These are phyloP conservation scores for Spheniscus mendiculus DNA, from an alignment of 2,113 vertebrate genomes.

Conservation along the genomic window DNA sequence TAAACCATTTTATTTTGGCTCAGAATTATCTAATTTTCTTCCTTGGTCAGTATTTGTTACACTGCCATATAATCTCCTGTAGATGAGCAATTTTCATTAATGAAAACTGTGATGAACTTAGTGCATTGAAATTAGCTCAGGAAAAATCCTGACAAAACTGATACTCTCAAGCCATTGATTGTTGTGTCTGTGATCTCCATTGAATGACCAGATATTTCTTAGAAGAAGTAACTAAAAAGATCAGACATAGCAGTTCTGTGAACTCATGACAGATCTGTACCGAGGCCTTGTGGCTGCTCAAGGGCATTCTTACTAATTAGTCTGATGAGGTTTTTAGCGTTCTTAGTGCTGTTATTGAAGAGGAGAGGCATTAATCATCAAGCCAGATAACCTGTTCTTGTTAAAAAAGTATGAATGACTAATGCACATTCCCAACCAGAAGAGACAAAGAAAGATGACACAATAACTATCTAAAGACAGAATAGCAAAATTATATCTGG, in stretches of 20 bases:
- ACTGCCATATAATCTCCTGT: not conserved
- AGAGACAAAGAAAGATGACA: not conserved
- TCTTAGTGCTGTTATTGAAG: not conserved
- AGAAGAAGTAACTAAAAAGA: not conserved
- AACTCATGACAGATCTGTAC: not conserved
- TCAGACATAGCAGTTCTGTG: not conserved
- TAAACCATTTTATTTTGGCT: not conserved
- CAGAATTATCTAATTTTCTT: not conserved
- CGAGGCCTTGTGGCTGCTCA: not conserved
- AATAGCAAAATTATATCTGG: not conserved
- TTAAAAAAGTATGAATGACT: not conserved
- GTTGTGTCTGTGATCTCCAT: not conserved
- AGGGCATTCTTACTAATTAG: slow-evolving; percentile 28
- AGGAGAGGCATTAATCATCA: slow-evolving; percentile 14
- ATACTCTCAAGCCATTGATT: not conserved
- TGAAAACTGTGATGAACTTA: not conserved
- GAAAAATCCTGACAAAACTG: not conserved
- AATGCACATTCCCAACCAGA: not conserved
- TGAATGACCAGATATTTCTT: not conserved
- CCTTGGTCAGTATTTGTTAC: not conserved
- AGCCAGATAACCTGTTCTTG: not conserved
- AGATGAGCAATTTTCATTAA: not conserved
- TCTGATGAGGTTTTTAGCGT: slow-evolving; percentile 7
- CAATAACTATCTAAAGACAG: not conserved
- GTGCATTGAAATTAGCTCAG: not conserved